Conservation (phyloP, 2,888 invertebrate genomes). For the Bombylius discolor region DNA sequence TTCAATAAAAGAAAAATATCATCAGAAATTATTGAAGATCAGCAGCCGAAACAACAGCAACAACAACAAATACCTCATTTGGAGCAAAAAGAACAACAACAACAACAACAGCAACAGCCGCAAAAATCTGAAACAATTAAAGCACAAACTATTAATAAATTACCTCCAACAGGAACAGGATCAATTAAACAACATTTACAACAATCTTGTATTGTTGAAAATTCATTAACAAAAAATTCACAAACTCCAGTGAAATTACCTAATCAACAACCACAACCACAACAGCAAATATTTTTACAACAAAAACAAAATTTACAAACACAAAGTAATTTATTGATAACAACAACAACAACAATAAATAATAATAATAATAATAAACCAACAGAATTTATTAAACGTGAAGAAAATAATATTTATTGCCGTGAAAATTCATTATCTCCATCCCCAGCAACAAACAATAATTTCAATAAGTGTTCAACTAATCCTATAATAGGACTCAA, state of each 20-base stretch:
- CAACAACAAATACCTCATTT: neutral
- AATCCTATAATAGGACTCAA: conserved; percentile 16
- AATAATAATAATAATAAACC: conserved; percentile 5
- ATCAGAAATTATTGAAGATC: conserved; percentile 1
- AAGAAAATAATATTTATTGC: conserved; percentile 3
- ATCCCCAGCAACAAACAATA: conserved; percentile 3
- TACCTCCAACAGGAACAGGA: no score
- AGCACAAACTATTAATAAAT: neutral
- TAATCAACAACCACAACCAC: neutral
- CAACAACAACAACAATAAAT: conserved; percentile 10
- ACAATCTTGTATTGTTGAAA: neutral
- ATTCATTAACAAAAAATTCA: no score
- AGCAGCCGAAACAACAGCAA: neutral
- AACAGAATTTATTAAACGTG: neutral
- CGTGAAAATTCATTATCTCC: conserved; percentile 14
- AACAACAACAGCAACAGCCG: conserved; percentile 8
- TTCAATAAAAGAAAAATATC: conserved; percentile 18
- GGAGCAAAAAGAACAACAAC: conserved; percentile 1
- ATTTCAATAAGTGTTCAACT: conserved; percentile 15
- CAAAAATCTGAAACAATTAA: conserved; percentile 2
- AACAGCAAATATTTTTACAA: neutral
- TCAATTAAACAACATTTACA: conserved; percentile 2
- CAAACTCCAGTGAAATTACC: neutral
- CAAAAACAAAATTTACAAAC: neutral
- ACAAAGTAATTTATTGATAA: no score